phyloP scores from a whole-genome alignment of 1,140 invertebrate species.

The Colletes gigas region DNA sequence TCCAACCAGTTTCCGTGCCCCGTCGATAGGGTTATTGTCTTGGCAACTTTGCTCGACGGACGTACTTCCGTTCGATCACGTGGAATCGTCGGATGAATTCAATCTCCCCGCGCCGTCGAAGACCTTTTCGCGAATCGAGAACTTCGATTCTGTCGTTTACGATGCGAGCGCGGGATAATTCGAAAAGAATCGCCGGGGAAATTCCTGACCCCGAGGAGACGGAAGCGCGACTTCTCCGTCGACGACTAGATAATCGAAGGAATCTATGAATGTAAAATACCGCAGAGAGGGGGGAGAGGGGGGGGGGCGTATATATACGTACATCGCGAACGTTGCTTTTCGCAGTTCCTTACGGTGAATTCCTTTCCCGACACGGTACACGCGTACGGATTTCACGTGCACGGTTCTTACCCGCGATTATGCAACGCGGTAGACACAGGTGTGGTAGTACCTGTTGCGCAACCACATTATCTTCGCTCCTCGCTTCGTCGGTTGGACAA shows the following conservation, averaged over 20 bases:
- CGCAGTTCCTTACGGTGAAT: slow-evolving; percentile 36
- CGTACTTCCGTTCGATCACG: neutral
- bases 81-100: neutral
- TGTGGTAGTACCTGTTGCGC: slow-evolving; percentile 78
- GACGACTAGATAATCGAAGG: neutral
- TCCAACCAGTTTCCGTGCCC: slow-evolving; percentile 70
- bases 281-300: too few species aligned
- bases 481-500: slow-evolving; percentile 79
- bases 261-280: neutral
- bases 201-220: slow-evolving; percentile 2
- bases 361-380: slow-evolving; percentile 43
- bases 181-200: too few species aligned
- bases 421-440: slow-evolving; percentile 70
- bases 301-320: neutral
- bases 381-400: slow-evolving; percentile 63
- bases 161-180: too few species aligned
- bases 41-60: neutral
- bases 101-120: neutral
- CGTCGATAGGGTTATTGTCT: slow-evolving; percentile 62
- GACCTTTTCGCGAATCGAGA: too few species aligned
- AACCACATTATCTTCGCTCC: slow-evolving; percentile 78
- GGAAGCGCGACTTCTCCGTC: slow-evolving; percentile 40
- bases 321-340: slow-evolving; percentile 5
- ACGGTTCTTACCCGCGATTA: slow-evolving; percentile 70
- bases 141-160: neutral